These are phyloP conservation scores for Paragorgia papillata DNA, from an alignment of 92 coral and sea anemone genomes.

Conservation along the genomic window DNA sequence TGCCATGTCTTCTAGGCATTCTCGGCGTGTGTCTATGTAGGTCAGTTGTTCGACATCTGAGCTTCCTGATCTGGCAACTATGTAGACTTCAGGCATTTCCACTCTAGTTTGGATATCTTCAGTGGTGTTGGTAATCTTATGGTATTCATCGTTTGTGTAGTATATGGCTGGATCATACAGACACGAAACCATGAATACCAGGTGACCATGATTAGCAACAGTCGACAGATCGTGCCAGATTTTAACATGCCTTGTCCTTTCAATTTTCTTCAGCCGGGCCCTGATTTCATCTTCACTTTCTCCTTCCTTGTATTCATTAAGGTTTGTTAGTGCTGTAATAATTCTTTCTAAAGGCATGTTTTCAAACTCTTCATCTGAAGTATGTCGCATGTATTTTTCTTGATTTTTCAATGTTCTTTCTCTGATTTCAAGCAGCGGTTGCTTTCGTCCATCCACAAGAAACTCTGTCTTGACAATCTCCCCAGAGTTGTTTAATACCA, in stretches of 20 bases:
- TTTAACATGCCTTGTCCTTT: too few relatives aligned
- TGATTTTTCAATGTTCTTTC: background rate
- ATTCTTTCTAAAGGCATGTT: background rate
- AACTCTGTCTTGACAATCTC: too few relatives aligned
- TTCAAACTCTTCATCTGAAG: slow-evolving; percentile 4
- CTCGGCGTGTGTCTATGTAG: slow-evolving; percentile 44
- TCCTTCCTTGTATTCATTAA: slow-evolving; percentile 9
- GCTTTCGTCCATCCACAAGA: background rate
- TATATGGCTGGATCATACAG: too few relatives aligned
- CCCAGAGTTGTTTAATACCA: slow-evolving; percentile 4
- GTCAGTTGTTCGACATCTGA: slow-evolving; percentile 39
- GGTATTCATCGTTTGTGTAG: too few relatives aligned
- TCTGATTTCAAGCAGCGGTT: slow-evolving; percentile 4
- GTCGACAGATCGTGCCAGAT: slow-evolving; percentile 63
- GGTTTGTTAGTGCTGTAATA: background rate
- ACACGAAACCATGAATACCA: slow-evolving; percentile 56
- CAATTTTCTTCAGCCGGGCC: slow-evolving; percentile 34
- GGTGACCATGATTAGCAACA: slow-evolving; percentile 58
- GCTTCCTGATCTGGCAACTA: too few relatives aligned
- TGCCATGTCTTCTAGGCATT: slow-evolving; percentile 40
- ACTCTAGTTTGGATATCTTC: slow-evolving; percentile 53
- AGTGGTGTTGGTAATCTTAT: background rate
- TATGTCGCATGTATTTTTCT: background rate
- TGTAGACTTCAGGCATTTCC: slow-evolving; percentile 52
- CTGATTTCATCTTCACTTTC: slow-evolving; percentile 35